Evolutionary conservation across 2,888 invertebrate species (phyloP).

Genomic region (Norana najaformis): DNA sequence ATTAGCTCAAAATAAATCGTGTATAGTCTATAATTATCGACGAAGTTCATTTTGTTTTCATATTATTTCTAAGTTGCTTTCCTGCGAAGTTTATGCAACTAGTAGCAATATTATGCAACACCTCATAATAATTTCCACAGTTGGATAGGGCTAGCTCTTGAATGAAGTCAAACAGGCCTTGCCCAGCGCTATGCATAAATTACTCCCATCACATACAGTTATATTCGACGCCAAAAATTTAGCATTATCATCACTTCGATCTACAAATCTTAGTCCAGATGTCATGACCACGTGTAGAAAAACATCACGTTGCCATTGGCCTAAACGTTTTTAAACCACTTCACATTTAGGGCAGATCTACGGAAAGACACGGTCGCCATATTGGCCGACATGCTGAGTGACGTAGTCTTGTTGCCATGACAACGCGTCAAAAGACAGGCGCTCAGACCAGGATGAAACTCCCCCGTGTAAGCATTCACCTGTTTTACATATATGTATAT

Average conservation of each 20-base stretch:
- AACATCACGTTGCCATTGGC: neutral
- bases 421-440: neutral
- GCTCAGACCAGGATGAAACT: neutral
- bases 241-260: neutral
- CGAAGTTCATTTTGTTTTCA: neutral
- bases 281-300: neutral
- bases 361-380: neutral
- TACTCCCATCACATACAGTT: neutral
- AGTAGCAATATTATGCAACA: neutral
- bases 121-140: neutral
- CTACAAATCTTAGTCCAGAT: neutral
- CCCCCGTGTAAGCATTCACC: neutral
- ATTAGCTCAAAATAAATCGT: neutral
- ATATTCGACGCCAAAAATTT: neutral
- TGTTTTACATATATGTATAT: neutral
- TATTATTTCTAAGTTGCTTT: neutral
- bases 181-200: neutral
- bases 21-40: neutral
- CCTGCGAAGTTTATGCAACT: neutral
- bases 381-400: neutral
- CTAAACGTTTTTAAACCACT: neutral
- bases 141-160: neutral
- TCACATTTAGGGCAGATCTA: too few species aligned
- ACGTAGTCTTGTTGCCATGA: neutral
- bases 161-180: neutral